phyloP scores from a whole-genome alignment of 2,888 invertebrate genomes.

The Pseudococcus jackbeardsleyi region DNA sequence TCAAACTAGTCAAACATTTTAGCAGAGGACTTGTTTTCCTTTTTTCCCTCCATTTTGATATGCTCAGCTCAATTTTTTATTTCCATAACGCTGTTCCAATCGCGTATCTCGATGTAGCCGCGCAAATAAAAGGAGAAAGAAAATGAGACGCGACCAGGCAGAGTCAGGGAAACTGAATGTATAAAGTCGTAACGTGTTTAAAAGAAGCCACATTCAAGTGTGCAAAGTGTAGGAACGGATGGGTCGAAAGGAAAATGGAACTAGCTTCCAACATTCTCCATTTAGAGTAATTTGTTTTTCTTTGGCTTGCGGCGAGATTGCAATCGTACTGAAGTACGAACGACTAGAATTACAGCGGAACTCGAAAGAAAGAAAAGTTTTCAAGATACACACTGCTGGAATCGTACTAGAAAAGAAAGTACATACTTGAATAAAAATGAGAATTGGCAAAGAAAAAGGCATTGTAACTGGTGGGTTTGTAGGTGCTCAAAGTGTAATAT shows the following conservation, averaged over 20 bases:
- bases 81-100: slow-evolving; percentile 30
- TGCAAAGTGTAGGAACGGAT: background rate
- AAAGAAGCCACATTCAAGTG: background rate
- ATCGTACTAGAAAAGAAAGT: too few relatives aligned
- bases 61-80: background rate
- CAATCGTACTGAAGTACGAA: background rate
- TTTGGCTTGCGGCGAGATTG: slow-evolving; percentile 12
- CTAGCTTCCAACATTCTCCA: background rate
- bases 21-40: too few relatives aligned
- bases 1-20: background rate
- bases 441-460: background rate
- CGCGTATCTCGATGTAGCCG: background rate
- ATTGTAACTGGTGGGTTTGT: background rate
- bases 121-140: background rate
- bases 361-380: background rate
- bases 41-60: background rate
- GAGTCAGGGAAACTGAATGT: background rate
- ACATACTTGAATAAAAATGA: too few relatives aligned
- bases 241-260: background rate
- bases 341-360: background rate
- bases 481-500: background rate
- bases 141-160: background rate
- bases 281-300: slow-evolving; percentile 48
- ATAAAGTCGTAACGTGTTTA: slow-evolving; percentile 12
- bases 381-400: background rate